Evolutionary conservation across 2,888 invertebrate species (phyloP), one percentile per base, ranked within the genome.

Genomic region (Microplitis manilae): DNA sequence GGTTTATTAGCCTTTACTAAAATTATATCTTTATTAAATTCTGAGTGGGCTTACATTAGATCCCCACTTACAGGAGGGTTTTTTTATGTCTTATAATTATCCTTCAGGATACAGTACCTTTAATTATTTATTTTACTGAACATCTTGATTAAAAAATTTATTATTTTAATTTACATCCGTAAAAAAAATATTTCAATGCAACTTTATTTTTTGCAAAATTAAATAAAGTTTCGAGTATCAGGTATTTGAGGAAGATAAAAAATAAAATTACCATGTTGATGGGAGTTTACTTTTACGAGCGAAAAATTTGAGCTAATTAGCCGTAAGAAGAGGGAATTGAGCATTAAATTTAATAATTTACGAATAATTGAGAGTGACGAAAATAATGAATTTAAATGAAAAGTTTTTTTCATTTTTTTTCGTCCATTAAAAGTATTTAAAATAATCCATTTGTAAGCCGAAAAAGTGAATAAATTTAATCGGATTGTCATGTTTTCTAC

Each of bases 1-100:
- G 13, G 20, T 65, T 41, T n/a, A 6, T 60, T 59, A 7, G 39
- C 72, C 59, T 68, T 67, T 73, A 75, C 65, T 78, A 70, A 76
- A 73, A 81, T 80, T 80, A 81, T 79, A 83, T 83, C 81, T 83
- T 81, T 83, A 83, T 84, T 84, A 84, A 81, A 81, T 76, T 77
- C 72, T 76, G 68, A 73, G 62, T 75, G 13, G 50, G 62, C 62
- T 62, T 62, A 62, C 20, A 62, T 62, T 62, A 62, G 62, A 62
- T 50, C 8, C 50, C 13, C 9, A 13, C 5, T 13, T 50, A 50
- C 2, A 50, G 50, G 2, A 50, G 13, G 30, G 2, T 30, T 30
- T 50, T 50, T 50, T 50, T 50, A 50, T 50, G 50, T 50, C 13
- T 50, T 50, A 13, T 50, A 50, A 50, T 50, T 50, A 50, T 50